Percentiles rank a stretch among this genome's conserved stretches.
These are phyloP conservation scores for Aurelia aurita complex sp. Pacific DNA, from an alignment of 30 jellyfish, hydroid and myxozoan species.

Conservation along the genomic window DNA sequence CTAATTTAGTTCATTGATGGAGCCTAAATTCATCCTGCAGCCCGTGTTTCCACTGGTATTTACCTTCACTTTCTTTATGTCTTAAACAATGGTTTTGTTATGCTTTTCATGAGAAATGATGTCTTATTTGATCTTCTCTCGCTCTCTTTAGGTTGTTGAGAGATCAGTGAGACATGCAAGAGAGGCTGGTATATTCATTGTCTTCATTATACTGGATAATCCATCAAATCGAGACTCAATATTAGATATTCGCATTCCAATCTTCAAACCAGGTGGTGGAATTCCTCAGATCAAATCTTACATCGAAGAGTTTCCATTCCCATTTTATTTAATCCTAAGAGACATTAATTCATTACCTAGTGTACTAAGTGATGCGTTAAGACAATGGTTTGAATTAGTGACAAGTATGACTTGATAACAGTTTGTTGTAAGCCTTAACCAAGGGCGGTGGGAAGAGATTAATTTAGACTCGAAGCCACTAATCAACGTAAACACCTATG, in stretches of 20 bases:
- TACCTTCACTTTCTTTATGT: too few relatives aligned
- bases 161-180: constrained; percentile 79
- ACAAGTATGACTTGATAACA: constrained; percentile 11
- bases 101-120: too few relatives aligned
- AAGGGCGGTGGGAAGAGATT: too few relatives aligned
- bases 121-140: neutral
- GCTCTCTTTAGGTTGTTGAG: constrained; percentile 65
- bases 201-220: constrained; percentile 85
- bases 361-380: constrained; percentile 86
- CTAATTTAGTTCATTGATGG: too few relatives aligned
- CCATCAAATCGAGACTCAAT: constrained; percentile 93
- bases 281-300: constrained; percentile 80
- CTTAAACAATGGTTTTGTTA: too few relatives aligned
- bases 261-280: constrained; percentile 78
- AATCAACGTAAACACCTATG: too few relatives aligned
- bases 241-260: constrained; percentile 89
- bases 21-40: too few relatives aligned
- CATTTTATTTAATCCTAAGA: constrained; percentile 78
- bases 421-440: too few relatives aligned
- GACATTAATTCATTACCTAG: constrained; percentile 83
- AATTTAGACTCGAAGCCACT: too few relatives aligned
- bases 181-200: constrained; percentile 87
- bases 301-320: constrained; percentile 94
- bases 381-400: constrained; percentile 96
- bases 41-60: too few relatives aligned